Conservation (phyloP, 2,113 vertebrate species). For the Lichenostomus cassidix region DNA sequence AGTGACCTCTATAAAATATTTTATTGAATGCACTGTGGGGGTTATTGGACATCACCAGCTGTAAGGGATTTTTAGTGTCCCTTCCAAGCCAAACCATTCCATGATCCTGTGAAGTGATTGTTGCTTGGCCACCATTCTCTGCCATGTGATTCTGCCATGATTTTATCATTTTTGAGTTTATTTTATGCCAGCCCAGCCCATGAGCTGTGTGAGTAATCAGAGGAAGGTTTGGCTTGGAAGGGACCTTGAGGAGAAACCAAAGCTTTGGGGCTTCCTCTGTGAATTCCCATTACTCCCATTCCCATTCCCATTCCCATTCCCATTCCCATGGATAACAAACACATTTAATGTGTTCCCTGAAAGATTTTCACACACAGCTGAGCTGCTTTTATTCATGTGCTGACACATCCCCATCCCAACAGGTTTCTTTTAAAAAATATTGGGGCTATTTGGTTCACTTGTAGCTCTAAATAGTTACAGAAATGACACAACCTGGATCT, state of each 20-base stretch:
- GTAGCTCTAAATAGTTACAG: background rate
- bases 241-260: background rate
- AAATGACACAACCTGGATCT: background rate
- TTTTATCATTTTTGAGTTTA: background rate
- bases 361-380: background rate
- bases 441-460: background rate
- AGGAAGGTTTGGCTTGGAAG: background rate
- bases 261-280: background rate
- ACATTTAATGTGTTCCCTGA: accelerated
- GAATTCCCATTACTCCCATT: background rate
- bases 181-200: background rate
- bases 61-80: too few species aligned
- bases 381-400: background rate
- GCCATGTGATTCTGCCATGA: accelerated
- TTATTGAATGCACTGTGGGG: background rate
- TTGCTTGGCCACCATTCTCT: background rate
- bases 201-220: background rate
- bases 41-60: background rate
- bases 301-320: background rate
- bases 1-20: background rate
- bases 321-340: accelerated
- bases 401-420: background rate
- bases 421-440: background rate
- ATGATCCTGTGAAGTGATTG: background rate
- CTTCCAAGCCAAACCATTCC: background rate